Percentiles rank a stretch among this genome's conserved stretches.
Conservation (phyloP, 1,140 invertebrate species). For the Drosophila aff. region DNA sequence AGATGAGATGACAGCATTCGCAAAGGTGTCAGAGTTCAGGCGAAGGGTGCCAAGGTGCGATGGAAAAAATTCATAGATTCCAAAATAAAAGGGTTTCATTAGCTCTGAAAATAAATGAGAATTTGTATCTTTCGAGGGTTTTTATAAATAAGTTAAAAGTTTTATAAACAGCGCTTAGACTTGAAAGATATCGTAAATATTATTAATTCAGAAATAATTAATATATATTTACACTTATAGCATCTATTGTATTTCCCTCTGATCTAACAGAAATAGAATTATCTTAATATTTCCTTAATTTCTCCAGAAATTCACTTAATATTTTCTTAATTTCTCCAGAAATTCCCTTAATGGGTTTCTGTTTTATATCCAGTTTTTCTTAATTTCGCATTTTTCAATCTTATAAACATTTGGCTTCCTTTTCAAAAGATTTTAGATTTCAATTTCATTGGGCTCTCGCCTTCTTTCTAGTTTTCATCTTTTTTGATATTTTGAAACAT, state of each 20-base stretch:
- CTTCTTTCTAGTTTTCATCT: constrained; percentile 37
- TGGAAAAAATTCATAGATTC: not conserved
- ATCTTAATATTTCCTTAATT: not conserved
- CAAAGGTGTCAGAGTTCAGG: constrained; percentile 43
- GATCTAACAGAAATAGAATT: not conserved
- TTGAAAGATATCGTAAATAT: not conserved
- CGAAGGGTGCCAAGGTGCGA: constrained; percentile 25
- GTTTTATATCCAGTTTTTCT: constrained; percentile 12
- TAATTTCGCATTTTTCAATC: constrained; percentile 6
- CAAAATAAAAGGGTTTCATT: constrained; percentile 2
- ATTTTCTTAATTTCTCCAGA: not conserved
- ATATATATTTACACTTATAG: not conserved
- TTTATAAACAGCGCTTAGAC: not conserved
- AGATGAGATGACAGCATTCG: constrained; percentile 39
- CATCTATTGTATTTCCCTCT: not conserved
- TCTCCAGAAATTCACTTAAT: not conserved
- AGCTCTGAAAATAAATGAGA: not conserved
- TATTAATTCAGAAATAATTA: not conserved
- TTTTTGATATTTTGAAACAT: constrained; percentile 78
- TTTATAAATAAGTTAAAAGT: not conserved
- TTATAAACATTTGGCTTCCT: constrained; percentile 60
- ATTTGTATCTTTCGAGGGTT: not conserved
- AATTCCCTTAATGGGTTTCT: constrained; percentile 9
- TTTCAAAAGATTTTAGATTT: constrained; percentile 39
- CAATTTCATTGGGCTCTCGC: constrained; percentile 26